Percentiles rank a stretch among this genome's conserved stretches.
Evolutionary conservation across 2,113 vertebrate genomes (phyloP).

Genomic region (Chaetodon trifascialis): DNA sequence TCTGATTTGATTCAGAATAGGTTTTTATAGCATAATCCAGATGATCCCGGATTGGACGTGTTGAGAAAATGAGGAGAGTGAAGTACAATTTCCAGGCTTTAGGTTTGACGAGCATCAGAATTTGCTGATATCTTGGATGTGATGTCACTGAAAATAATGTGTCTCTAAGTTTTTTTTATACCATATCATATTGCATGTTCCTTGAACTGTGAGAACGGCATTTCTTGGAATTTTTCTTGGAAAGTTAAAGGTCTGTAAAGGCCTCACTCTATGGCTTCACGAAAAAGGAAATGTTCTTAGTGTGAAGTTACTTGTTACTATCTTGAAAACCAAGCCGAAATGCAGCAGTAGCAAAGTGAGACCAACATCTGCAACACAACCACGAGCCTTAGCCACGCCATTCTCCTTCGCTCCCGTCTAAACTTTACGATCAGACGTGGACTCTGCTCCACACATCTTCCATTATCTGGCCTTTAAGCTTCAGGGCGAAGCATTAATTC

Average conservation of each 20-base stretch:
- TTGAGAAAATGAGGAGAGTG: slow-evolving; percentile 7
- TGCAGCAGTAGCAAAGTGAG: neutral
- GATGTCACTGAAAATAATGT: neutral
- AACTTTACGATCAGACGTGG: slow-evolving; percentile 18
- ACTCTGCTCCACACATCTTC: slow-evolving; percentile 11
- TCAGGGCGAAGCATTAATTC: slow-evolving; percentile 48
- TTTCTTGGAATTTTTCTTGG: neutral
- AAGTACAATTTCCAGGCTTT: slow-evolving; percentile 5
- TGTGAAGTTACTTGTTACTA: too few species aligned
- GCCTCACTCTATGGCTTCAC: too few species aligned
- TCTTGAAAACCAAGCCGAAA: neutral
- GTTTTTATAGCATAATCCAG: slow-evolving; percentile 29
- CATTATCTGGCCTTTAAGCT: slow-evolving; percentile 37
- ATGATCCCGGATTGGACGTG: slow-evolving; percentile 38
- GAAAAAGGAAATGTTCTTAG: too few species aligned
- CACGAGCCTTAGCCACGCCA: neutral
- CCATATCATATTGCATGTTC: neutral
- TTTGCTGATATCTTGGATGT: neutral
- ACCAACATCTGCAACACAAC: neutral
- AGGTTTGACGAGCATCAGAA: neutral
- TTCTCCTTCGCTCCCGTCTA: neutral
- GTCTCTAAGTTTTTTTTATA: too few species aligned
- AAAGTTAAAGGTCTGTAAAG: neutral
- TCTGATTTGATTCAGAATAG: slow-evolving; percentile 15
- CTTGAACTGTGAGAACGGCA: neutral